Percentiles rank a stretch among this genome's conserved stretches.
Evolutionary conservation across 2,797 vertebrate species (phyloP).

Genomic region (Corythornis leucogaster): DNA sequence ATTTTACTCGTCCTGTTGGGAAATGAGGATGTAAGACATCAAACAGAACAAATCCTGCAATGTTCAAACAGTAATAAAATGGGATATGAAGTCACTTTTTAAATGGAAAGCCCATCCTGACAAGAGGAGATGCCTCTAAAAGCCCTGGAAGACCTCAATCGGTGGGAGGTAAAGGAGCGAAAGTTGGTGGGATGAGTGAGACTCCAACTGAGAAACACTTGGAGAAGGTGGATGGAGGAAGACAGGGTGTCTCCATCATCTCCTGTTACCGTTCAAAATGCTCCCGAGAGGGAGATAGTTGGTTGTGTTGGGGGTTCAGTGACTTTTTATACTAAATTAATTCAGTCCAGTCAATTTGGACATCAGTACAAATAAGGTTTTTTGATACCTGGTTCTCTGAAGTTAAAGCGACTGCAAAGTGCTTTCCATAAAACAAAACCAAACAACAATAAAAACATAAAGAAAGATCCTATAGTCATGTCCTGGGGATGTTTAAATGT

Average conservation of each 20-base stretch:
- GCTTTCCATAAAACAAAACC: neutral
- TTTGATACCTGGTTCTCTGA: rapidly evolving
- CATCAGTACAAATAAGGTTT: neutral
- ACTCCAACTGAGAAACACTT: neutral
- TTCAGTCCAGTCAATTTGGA: neutral
- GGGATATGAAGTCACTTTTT: slow-evolving; percentile 29
- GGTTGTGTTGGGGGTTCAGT: neutral
- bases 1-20: slow-evolving; percentile 66
- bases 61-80: slow-evolving; percentile 32
- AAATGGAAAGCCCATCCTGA: neutral
- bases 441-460: no score
- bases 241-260: neutral
- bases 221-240: neutral
- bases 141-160: neutral
- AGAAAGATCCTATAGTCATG: neutral
- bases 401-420: neutral
- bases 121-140: neutral
- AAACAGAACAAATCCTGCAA: slow-evolving; percentile 61
- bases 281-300: neutral
- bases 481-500: neutral
- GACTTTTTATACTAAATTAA: neutral
- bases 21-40: slow-evolving; percentile 70
- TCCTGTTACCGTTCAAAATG: neutral
- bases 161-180: neutral
- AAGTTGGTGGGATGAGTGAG: neutral